A percentile compares a stretch with the other conserved stretches of the same genome.
Conservation (phyloP, 1,140 invertebrate genomes). For the Drosophila virilis region DNA sequence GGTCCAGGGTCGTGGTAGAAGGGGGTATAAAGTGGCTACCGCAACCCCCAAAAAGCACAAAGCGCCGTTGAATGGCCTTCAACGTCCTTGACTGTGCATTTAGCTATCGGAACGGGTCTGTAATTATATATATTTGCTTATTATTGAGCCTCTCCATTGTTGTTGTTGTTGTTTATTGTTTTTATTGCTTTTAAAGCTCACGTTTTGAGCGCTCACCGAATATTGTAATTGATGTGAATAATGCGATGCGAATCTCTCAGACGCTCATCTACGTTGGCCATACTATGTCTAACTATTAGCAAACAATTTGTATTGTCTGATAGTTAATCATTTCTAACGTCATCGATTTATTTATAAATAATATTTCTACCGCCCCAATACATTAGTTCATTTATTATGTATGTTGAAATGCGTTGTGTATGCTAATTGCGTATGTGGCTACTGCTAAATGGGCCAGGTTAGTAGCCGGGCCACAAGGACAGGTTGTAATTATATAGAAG, state of each 20-base stretch:
- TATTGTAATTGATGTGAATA: constrained; percentile 81
- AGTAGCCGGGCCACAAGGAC: constrained; percentile 34
- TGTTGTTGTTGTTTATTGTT: constrained; percentile 40
- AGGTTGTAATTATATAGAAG: constrained; percentile 8
- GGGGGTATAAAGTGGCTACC: background rate
- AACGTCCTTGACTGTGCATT: constrained; percentile 79
- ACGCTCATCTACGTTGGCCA: constrained; percentile 42
- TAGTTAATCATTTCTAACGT: constrained; percentile 77
- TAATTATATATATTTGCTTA: constrained; percentile 82
- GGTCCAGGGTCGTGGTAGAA: constrained; percentile 38
- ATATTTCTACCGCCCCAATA: constrained; percentile 72
- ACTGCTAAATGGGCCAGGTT: constrained; percentile 42
- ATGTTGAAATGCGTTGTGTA: constrained; percentile 58
- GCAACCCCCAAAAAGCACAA: constrained; percentile 66
- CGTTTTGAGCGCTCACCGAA: constrained; percentile 65
- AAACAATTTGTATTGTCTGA: constrained; percentile 82
- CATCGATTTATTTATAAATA: constrained; percentile 79
- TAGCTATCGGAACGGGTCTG: constrained; percentile 55
- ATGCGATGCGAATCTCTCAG: constrained; percentile 71
- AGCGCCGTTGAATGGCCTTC: constrained; percentile 80
- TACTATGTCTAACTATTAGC: constrained; percentile 61
- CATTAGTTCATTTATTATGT: constrained; percentile 63
- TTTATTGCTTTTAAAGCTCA: constrained; percentile 43
- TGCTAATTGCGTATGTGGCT: constrained; percentile 50
- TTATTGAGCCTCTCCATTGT: constrained; percentile 60